Conservation (phyloP, 2,113 vertebrate species). For the Cisticola juncidis region DNA sequence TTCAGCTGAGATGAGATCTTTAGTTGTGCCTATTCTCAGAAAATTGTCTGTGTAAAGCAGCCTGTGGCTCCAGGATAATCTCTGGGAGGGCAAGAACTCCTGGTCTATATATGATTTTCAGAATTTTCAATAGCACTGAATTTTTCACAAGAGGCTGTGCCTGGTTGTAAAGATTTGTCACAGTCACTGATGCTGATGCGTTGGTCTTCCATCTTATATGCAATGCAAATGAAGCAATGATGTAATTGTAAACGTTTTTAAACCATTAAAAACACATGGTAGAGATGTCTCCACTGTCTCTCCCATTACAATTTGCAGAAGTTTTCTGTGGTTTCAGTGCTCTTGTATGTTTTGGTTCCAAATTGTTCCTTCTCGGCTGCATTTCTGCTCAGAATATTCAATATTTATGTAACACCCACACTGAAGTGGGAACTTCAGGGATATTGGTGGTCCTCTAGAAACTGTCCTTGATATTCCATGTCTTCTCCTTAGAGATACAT, state of each 20-base stretch:
- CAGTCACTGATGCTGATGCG: neutral
- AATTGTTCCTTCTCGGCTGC: neutral
- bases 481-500: neutral
- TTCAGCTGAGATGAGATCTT: neutral
- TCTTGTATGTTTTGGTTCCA: neutral
- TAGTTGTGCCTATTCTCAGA: neutral
- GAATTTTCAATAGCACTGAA: neutral
- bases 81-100: neutral
- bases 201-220: neutral
- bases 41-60: neutral
- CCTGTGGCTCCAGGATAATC: neutral
- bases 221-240: neutral
- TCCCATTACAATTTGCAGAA: neutral
- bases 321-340: neutral
- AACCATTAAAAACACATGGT: neutral
- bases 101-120: neutral
- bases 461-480: neutral
- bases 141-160: neutral
- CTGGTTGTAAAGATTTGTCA: neutral
- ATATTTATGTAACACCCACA: neutral
- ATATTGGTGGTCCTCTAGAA: neutral
- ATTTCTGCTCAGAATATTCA: neutral
- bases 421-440: neutral
- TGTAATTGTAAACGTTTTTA: neutral
- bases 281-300: accelerated